Evolutionary conservation across 2,797 vertebrate genomes (phyloP), one percentile per base, ranked within the genome.

Genomic region (Sebastes aleutianus): DNA sequence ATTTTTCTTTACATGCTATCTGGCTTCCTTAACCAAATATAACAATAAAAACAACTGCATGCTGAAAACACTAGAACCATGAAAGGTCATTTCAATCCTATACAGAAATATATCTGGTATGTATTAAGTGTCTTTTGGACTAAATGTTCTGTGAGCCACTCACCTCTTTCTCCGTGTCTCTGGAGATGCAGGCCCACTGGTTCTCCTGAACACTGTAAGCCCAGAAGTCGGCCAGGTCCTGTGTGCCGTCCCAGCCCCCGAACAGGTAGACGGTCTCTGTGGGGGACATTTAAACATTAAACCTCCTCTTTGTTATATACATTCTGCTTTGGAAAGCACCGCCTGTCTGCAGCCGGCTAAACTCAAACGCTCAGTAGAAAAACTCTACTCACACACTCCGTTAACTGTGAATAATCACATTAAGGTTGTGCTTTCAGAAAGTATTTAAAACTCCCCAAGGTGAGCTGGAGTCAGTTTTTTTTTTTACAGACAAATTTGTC

Each of bases 181-280:
- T 97, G 80, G 99, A 99, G 94, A 99, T 98, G 91, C 98, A 99
- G 16, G 95, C 96, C 99, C 99, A 99, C 84, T 99, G 98, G 95
- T 99, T 99, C 83, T 99, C 98, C 88, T 97, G 97, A 86, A 99
- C 99, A 5, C 98, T 99, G 93, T 99, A 99, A 0, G 98, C 99
- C 99, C 99, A 99, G 92, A 99, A 99, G 92, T 99, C 98, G 43
- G 98, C 98, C 89, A 99, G 95, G 91, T 99, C 99, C 93, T 99
- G 99, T 18, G 98, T 99, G 82, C 99, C 99, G 78, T 99, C 99
- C 99, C 99, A 99, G 92, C 99, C 99, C 47, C 99, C 99, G 78
- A 99, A 99, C 92, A 99, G 95, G 95, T 99, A 99, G 34, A 99
- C 98, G 0, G 97, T 99, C 94, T 99, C 98, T 99, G 93, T 61